These are phyloP conservation scores for Pachydiplax longipennis DNA, from an alignment of 2,888 invertebrate species.

Conservation along the genomic window DNA sequence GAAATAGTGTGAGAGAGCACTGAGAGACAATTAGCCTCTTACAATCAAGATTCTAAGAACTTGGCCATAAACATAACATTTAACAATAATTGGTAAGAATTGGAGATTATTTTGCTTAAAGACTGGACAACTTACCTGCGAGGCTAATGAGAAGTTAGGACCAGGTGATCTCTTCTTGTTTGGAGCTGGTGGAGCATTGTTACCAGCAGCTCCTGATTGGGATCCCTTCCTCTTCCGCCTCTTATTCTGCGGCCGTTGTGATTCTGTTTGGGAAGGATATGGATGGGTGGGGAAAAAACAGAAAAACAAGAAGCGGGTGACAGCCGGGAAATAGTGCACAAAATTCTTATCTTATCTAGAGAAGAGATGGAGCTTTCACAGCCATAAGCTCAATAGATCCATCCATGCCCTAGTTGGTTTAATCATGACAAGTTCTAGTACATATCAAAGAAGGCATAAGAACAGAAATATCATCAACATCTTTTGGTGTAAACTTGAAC, in stretches of 20 bases:
- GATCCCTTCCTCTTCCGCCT: constrained; percentile 96
- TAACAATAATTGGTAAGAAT: no score
- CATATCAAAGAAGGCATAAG: neutral
- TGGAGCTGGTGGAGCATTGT: constrained; percentile 84
- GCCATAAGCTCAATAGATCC: neutral
- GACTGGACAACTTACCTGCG: constrained; percentile 71
- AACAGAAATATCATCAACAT: neutral
- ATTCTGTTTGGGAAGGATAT: constrained; percentile 68
- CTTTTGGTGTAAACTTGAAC: neutral
- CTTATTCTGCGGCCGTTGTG: constrained; percentile 93
- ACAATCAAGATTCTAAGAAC: no score
- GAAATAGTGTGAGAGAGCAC: no score
- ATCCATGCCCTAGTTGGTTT: neutral
- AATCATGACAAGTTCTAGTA: neutral
- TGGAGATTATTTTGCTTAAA: neutral
- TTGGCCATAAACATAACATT: no score
- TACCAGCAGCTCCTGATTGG: constrained; percentile 78
- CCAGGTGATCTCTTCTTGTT: constrained; percentile 97
- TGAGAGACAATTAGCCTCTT: no score
- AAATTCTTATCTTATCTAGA: neutral
- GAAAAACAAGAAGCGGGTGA: constrained; percentile 29
- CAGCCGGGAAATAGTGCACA: neutral
- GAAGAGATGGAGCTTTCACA: neutral
- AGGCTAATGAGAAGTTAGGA: constrained; percentile 94
- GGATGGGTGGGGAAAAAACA: constrained; percentile 4